Evolutionary conservation across 2,797 vertebrate genomes (phyloP).

Genomic region (Amblyraja radiata): DNA sequence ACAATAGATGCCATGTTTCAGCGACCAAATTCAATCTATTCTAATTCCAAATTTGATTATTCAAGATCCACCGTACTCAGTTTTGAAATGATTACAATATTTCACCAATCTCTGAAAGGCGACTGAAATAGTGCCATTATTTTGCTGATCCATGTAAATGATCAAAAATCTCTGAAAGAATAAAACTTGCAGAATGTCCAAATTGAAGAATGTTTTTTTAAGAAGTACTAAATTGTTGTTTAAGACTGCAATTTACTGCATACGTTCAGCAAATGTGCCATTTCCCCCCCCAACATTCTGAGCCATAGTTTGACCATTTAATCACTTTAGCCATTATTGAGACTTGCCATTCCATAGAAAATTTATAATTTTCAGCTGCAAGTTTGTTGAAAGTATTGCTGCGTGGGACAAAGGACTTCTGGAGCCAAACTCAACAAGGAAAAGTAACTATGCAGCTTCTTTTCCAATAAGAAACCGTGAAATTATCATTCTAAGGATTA

Average conservation of each 20-base stretch:
- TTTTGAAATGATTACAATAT: not conserved
- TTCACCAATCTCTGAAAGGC: not conserved
- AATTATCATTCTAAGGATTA: not conserved
- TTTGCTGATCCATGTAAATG: not conserved
- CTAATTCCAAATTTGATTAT: not conserved
- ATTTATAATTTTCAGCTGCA: not conserved
- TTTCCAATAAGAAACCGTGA: not conserved
- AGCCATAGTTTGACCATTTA: not conserved
- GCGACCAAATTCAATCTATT: not conserved
- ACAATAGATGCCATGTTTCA: not conserved
- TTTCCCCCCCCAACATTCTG: not conserved
- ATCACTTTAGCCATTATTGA: not conserved
- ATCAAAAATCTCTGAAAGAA: not conserved
- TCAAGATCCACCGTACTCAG: not conserved
- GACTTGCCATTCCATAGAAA: not conserved
- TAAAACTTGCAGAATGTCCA: not conserved
- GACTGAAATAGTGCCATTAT: not conserved
- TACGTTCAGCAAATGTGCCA: too few relatives aligned
- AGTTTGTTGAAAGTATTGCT: not conserved
- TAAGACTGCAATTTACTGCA: not conserved
- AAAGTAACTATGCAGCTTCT: not conserved
- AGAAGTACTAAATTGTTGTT: not conserved
- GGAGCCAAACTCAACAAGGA: not conserved
- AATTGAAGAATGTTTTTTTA: not conserved
- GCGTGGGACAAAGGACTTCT: not conserved